Evolutionary conservation across 2,888 invertebrate species (phyloP).

Genomic region (Parthenolecanium corni): DNA sequence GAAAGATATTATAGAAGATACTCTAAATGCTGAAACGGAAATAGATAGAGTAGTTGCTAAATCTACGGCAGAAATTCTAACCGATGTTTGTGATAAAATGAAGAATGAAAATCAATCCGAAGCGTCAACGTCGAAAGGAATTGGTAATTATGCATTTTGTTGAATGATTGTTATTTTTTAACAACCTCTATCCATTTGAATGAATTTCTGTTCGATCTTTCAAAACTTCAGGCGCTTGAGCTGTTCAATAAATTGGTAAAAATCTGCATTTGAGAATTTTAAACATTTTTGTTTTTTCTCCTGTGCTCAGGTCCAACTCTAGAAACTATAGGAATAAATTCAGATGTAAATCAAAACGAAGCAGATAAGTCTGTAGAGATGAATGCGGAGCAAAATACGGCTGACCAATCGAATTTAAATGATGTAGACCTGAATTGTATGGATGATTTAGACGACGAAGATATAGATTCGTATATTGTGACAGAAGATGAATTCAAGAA

Average conservation of each 20-base stretch:
- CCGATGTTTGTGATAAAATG: background rate
- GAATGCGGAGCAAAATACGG: conserved; percentile 31
- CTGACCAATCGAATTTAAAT: background rate
- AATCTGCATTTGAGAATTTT: background rate
- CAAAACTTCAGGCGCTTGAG: too few relatives aligned
- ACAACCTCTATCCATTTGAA: too few relatives aligned
- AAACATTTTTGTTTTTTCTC: too few relatives aligned
- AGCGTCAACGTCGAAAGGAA: background rate
- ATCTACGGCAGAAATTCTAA: conserved; percentile 10
- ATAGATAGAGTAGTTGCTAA: background rate
- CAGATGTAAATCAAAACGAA: background rate
- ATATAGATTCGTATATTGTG: conserved; percentile 77
- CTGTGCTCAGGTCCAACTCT: conserved; percentile 7
- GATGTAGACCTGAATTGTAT: conserved; percentile 46
- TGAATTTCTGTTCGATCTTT: too few relatives aligned
- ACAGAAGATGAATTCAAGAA: conserved; percentile 64
- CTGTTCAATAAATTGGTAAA: conserved; percentile 40
- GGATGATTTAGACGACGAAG: conserved; percentile 74
- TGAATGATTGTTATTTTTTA: background rate
- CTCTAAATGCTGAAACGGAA: conserved; percentile 15
- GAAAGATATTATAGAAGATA: conserved; percentile 11
- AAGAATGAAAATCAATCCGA: background rate
- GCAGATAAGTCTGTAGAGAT: conserved; percentile 20
- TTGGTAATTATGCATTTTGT: background rate
- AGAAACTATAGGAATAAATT: conserved; percentile 14